Base-by-base conservation (phyloP, 1,140 invertebrate genomes). In the Tetranychus urticae region DNA sequence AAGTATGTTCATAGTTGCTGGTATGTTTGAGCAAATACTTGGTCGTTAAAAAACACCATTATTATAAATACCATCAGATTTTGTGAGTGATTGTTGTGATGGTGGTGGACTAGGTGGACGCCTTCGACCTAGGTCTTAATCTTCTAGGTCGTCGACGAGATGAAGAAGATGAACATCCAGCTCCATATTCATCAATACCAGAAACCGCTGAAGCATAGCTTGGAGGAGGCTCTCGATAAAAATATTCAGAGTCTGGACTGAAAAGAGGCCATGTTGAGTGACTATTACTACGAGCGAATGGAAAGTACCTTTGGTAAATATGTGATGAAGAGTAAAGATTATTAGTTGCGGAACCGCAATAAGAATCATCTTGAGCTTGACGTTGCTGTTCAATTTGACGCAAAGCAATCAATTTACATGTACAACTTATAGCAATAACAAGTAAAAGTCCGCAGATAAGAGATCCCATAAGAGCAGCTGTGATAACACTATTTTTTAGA, bases 391-490 rank as follows among this genome's bases (percentile, higher is more conserved):
- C 65, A 23, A 66, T 31, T 35, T 64, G 61, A 48, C 73, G 68
- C 7, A 74, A 58, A 31, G 68, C 66, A 60, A 73, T 72, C 2
- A 75, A 61, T 62, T 72, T 72, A 66, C 74, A 76, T 12, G 72
- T 74, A 65, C 75, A 78, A 2, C 75, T 74, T 7, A 77, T 67
- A 3, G 75, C 75, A 48, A 77, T 70, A 0, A 77, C 75, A 6
- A 78, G 62, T 12, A 78, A 56, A 1, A 77, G 65, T 6, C 71
- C 72, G 69, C 77, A 77, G 12, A 76, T 67, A 1, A 77, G 64
- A 14, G 72, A 74, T 13, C 76, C 76, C 66, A 76, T 72, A 3
- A 78, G 73, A 13, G 76, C 75, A 34, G 74, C 74, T n/a, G 76
- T 72, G 3, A 77, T 73, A 5, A 78, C 71, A 45, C 71, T 68